These are phyloP conservation scores for Limonius californicus DNA, from an alignment of 1,140 invertebrate species.

Conservation along the genomic window DNA sequence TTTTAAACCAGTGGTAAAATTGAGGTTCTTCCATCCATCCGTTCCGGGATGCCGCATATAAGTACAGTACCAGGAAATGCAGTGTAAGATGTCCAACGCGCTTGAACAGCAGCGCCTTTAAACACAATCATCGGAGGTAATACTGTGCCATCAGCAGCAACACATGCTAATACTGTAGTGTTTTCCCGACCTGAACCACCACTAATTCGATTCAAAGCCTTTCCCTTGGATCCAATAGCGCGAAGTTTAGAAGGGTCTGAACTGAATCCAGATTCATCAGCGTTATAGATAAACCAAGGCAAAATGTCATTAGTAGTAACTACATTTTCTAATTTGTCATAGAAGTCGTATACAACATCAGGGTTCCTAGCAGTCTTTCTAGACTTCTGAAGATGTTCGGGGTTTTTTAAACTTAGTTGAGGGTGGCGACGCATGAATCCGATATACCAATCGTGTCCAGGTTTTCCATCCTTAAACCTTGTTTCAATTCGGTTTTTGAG, in stretches of 20 bases:
- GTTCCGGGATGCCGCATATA: too few species aligned
- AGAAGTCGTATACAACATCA: conserved; percentile 27
- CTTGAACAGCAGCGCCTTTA: too few species aligned
- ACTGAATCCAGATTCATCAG: conserved; percentile 22
- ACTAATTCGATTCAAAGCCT: conserved; percentile 30
- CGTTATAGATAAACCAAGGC: conserved; percentile 25
- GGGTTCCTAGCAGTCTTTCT: conserved; percentile 25
- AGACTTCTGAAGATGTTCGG: conserved; percentile 26
- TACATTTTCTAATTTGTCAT: conserved; percentile 18
- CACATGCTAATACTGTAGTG: too few species aligned
- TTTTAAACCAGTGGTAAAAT: too few species aligned
- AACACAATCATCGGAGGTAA: too few species aligned
- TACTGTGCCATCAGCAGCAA: too few species aligned
- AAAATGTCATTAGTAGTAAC: not conserved
- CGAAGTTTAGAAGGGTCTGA: conserved; percentile 20
- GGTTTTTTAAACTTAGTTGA: conserved; percentile 21
- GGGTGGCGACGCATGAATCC: too few species aligned
- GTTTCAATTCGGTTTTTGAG: conserved; percentile 16
- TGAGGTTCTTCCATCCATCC: too few species aligned
- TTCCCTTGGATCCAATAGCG: conserved; percentile 33
- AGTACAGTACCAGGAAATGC: too few species aligned
- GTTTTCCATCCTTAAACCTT: conserved; percentile 21
- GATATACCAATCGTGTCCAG: conserved; percentile 26
- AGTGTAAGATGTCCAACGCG: too few species aligned
- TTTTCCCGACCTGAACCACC: conserved; percentile 35